Evolutionary conservation across 2,888 invertebrate species (phyloP), one percentile per base, ranked within the genome.

Genomic region (Ormyrus thymus): DNA sequence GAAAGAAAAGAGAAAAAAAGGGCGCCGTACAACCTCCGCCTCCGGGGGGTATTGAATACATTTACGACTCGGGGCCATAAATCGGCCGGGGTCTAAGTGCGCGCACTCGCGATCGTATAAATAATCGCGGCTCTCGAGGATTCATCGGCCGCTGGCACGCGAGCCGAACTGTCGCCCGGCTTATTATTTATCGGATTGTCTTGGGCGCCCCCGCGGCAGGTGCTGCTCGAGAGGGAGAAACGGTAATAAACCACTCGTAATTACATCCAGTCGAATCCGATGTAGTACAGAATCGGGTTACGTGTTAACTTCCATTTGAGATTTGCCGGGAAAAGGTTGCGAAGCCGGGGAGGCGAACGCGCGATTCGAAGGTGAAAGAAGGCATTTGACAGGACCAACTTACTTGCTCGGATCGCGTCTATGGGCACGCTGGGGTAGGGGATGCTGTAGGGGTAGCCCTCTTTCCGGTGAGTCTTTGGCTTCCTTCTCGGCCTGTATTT

Each of bases 401-500:
- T 86, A 96, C 96, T 96, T 88, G 96, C 96, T 92, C 96, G 92
- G 81, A 97, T 91, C 46, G 96, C 96, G 86, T 97, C 97, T 93
- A 97, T 96, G 53, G 96, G 96, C 83, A 97, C 96, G 83, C 96
- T 96, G 13, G 96, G 96, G 89, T 97, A 97, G 45, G 97, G 97
- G 91, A 97, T 96, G 82, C 97, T 96, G 92, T 97, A 97, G 0
- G 97, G 96, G 89, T 97, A 97, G 13, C 97, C 97, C 90, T 97
- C 97, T 90, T 97, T 97, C 88, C 97, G 92, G 83, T 96, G 89
- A 55, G 96, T 95, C 91, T 97, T 97, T 68, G 97, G 96, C 91
- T 97, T 97, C 91, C 97, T 93, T 87, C 96, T 91, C 13, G 97
- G 97, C 84, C 97, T 91, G 92, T 97, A 97, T 90, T 97, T 97